These are phyloP conservation scores for Clepsis dumicolana DNA, from an alignment of 2,888 invertebrate species.

Conservation along the genomic window DNA sequence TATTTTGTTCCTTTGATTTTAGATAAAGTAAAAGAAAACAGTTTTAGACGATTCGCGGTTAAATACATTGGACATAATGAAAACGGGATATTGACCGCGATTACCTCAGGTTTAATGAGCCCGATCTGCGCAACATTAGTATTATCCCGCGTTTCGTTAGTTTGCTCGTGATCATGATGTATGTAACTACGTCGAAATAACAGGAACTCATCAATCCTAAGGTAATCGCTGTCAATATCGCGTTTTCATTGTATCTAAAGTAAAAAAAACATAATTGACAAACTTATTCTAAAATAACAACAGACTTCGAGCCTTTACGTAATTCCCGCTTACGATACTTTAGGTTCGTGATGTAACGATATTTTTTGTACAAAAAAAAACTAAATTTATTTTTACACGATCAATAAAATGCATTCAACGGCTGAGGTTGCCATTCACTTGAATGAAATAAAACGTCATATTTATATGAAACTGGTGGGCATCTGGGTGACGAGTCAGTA, in stretches of 20 bases:
- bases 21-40: not conserved
- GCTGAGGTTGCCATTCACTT: constrained; percentile 17
- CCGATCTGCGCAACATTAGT: no score
- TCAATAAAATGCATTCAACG: constrained; percentile 14
- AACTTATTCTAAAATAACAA: constrained; percentile 6
- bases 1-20: not conserved
- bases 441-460: constrained; percentile 31
- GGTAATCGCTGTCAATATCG: no score
- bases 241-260: no score
- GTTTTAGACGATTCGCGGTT: no score
- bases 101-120: no score
- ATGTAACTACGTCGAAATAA: no score
- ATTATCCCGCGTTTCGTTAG: no score
- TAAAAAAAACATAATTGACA: not conserved
- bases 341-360: constrained; percentile 18
- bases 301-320: constrained; percentile 24
- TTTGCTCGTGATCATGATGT: no score
- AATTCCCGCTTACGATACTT: constrained; percentile 40
- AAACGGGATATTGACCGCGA: no score
- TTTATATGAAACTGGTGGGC: constrained; percentile 39
- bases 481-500: constrained; percentile 18
- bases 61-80: no score
- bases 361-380: constrained; percentile 39
- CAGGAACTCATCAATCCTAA: no score
- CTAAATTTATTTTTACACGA: constrained; percentile 38